Percentiles rank a stretch among this genome's conserved stretches.
These are phyloP conservation scores for Archaeoteleia sp. DNA, from an alignment of 2,888 invertebrate species.

Conservation along the genomic window DNA sequence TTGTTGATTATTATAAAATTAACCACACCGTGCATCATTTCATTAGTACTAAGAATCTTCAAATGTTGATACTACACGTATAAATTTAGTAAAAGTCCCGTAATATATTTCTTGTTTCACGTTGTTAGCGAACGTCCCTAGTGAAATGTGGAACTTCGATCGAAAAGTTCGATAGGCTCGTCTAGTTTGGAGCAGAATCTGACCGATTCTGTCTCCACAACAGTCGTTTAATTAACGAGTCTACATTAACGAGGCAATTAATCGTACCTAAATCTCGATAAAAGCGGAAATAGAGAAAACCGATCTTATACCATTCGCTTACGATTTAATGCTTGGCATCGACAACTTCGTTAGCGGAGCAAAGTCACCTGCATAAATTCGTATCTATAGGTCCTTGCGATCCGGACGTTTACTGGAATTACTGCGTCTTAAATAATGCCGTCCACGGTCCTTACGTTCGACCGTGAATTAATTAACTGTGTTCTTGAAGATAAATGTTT, in stretches of 20 bases:
- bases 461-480: too few relatives aligned
- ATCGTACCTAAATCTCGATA: constrained; percentile 56
- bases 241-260: constrained; percentile 62
- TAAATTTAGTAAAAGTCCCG: too few relatives aligned
- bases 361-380: constrained; percentile 46
- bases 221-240: constrained; percentile 62
- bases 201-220: constrained; percentile 52
- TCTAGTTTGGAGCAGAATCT: constrained; percentile 37
- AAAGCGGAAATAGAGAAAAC: constrained; percentile 54
- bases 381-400: constrained; percentile 32
- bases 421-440: constrained; percentile 33
- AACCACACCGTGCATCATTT: too few relatives aligned
- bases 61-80: too few relatives aligned
- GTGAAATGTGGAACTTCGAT: constrained; percentile 44
- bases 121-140: constrained; percentile 40
- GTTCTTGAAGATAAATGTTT: too few relatives aligned
- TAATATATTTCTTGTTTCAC: constrained; percentile 25
- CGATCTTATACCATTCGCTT: constrained; percentile 36
- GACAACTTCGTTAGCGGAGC: constrained; percentile 51
- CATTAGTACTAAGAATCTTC: too few relatives aligned
- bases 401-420: constrained; percentile 31
- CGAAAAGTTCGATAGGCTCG: constrained; percentile 52
- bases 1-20: too few relatives aligned
- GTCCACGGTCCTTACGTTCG: constrained; percentile 2
- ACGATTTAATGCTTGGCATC: constrained; percentile 47